Evolutionary conservation across 1,140 invertebrate genomes (phyloP), one percentile per base, ranked within the genome.

Genomic region (Mercenaria mercenaria): DNA sequence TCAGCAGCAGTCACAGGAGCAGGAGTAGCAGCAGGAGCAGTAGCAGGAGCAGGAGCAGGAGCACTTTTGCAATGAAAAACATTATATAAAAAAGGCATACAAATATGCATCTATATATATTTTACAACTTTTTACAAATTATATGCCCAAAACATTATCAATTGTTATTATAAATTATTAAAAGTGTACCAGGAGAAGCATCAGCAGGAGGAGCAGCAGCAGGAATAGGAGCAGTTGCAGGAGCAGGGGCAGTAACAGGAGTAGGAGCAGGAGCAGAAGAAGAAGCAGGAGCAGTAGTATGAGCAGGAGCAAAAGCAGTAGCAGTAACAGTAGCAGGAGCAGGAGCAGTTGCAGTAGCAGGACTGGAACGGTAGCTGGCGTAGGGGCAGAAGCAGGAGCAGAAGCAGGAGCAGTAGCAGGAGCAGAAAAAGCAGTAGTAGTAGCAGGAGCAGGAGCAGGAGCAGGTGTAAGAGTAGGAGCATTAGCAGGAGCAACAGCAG

Each of bases 371-470:
- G 72, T 76, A 43, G 72, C 32, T 6, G 72, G 8, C 6, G 39
- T 76, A 43, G 72, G 10, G n/a, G 72, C 32, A n/a, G 72, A 11
- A n/a, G 72, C 32, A 43, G 72, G 8, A 76, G 72, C 32, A 34
- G 72, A 26, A 76, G 72, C 34, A 76, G 72, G 8, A 34, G 72
- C 32, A n/a, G 72, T 76, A 43, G 10, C 32, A 43, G 72, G 8
- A 43, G 72, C 32, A 1, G 1, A 26, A 1, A 1, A 26, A 43
- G 72, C 32, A 43, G 72, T 41, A 76, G 72, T 76, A 37, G 72
- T 37, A 37, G 72, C 13, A 76, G 72, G 23, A 76, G 72, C n/a
- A 76, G 72, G 8, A 76, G 72, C n/a, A 37, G 72, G 11, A 76
- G 72, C n/a, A 76, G 72, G 6, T 4, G 29, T 34, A 76, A n/a